Evolutionary conservation across 2,888 invertebrate genomes (phyloP), one percentile per base, ranked within the genome.

Genomic region (Nephrocerus scutellatus): DNA sequence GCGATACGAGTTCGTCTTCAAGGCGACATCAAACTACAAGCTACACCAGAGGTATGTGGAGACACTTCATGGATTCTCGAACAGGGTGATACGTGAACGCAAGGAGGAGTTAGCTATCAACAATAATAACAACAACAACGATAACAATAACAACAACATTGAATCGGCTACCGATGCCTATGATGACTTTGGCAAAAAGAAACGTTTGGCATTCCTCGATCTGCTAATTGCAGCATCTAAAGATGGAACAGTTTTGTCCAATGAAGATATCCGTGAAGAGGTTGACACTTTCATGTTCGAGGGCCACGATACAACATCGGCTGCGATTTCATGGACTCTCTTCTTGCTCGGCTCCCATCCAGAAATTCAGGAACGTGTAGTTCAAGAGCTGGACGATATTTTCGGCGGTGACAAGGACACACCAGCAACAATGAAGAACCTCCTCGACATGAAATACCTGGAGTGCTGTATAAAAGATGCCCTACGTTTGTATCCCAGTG

Each of bases 381-480:
- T 70, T 1, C 60, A 73, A 39, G 76, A 76, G 56, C 54, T 73
- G 35, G 64, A 70, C 10, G 56, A 60, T n/a, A 72, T 74, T 44
- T 72, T 74, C 38, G 66, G 62, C 5, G 52, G 63, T 33, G 67
- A 66, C 50, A 56, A 53, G 14, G 72, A 62, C 0, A 69, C 74
- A 6, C 57, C 71, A 1, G 71, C 73, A 2, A 72, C 70, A 4
- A 71, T 75, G 61, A 72, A 74, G 26, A 76, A 77, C 47, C 60
- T 82, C n/a, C 62, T 75, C 43, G 71, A 74, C 38, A 76, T 82
- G 76, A 72, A 73, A 39, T 82, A 81, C 52, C 67, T 82, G 45
- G 82, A 82, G 48, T 75, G 75, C 49, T 81, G 80, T 49, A 77
- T 83, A 31, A 82, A 82, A 57, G 82, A 82, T 56, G 72, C 79